phyloP scores from a whole-genome alignment of 2,888 invertebrate genomes.

The Amorpha juglandis region DNA sequence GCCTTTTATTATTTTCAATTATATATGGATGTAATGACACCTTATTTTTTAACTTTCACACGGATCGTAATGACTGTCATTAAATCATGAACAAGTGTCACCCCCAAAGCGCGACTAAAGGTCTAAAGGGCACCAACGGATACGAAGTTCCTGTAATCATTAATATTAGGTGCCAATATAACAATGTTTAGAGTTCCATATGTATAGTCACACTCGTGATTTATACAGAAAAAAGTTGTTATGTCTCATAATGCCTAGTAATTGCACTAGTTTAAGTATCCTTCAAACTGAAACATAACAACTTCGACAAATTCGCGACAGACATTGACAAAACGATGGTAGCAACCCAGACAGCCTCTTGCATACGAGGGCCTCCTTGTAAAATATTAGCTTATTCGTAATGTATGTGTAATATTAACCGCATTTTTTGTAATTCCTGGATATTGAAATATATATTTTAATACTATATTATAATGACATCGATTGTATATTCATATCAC shows the following conservation, averaged over 20 bases:
- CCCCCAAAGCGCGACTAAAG: slow-evolving; percentile 47
- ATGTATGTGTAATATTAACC: background rate
- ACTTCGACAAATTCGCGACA: no score
- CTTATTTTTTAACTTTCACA: slow-evolving; percentile 56
- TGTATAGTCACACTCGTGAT: no score
- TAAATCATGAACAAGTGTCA: slow-evolving; percentile 60
- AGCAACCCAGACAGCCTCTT: no score
- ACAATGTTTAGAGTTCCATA: slow-evolving; percentile 17
- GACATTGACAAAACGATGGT: no score
- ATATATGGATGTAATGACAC: background rate
- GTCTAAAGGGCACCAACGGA: slow-evolving; percentile 65
- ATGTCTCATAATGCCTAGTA: no score
- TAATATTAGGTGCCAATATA: slow-evolving; percentile 27
- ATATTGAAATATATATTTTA: slow-evolving; percentile 37
- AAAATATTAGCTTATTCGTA: no score
- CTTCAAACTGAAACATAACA: no score
- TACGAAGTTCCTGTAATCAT: slow-evolving; percentile 59
- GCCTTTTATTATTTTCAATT: slow-evolving; percentile 1
- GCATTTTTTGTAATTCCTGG: slow-evolving; percentile 35
- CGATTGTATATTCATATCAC: slow-evolving; percentile 49
- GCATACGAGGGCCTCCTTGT: no score
- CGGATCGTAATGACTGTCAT: slow-evolving; percentile 52
- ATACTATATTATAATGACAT: slow-evolving; percentile 37
- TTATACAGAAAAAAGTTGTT: no score
- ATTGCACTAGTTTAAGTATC: no score